These are phyloP conservation scores for Pipistrellus pipistrellus DNA, from an alignment of 2,797 vertebrate genomes.

Conservation along the genomic window DNA sequence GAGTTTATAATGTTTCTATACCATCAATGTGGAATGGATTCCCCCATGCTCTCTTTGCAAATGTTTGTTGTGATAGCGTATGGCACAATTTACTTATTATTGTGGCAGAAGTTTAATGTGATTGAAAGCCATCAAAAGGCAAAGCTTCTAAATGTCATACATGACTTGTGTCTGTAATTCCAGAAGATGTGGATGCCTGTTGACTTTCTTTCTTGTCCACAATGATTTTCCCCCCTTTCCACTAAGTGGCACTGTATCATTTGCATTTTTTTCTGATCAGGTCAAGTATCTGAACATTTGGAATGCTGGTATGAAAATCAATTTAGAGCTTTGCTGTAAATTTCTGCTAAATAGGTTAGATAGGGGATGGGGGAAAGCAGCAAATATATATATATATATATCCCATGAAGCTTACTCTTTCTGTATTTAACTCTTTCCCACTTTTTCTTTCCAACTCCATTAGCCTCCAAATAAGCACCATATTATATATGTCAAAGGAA, in stretches of 20 bases:
- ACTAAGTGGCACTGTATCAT: conserved; percentile 87
- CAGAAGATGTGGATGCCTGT: conserved; percentile 67
- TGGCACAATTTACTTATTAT: conserved; percentile 87
- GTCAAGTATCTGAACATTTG: conserved; percentile 76
- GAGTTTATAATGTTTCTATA: conserved; percentile 84
- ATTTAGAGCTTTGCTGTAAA: conserved; percentile 68
- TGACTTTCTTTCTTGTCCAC: conserved; percentile 63
- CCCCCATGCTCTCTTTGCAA: conserved; percentile 84
- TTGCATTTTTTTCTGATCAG: conserved; percentile 79
- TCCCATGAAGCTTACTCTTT: conserved; percentile 77
- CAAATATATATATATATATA: conserved; percentile 66
- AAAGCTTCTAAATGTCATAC: conserved; percentile 85
- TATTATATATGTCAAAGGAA: conserved; percentile 85
- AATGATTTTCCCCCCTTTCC: conserved; percentile 80
- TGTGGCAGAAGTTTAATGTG: conserved; percentile 87
- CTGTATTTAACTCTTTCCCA: conserved; percentile 85
- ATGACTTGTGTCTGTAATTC: conserved; percentile 81
- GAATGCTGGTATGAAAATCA: conserved; percentile 66
- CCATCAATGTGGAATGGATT: conserved; percentile 71
- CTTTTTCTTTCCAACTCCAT: conserved; percentile 85
- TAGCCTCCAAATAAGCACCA: conserved; percentile 86
- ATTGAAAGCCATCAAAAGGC: conserved; percentile 87
- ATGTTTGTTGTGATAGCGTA: conserved; percentile 85
- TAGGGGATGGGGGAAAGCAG: background rate
- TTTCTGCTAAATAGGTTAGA: conserved; percentile 71